Percentiles rank a stretch among this genome's conserved stretches.
phyloP scores from a whole-genome alignment of 2,113 vertebrate species.

The Platysteira castanea region DNA sequence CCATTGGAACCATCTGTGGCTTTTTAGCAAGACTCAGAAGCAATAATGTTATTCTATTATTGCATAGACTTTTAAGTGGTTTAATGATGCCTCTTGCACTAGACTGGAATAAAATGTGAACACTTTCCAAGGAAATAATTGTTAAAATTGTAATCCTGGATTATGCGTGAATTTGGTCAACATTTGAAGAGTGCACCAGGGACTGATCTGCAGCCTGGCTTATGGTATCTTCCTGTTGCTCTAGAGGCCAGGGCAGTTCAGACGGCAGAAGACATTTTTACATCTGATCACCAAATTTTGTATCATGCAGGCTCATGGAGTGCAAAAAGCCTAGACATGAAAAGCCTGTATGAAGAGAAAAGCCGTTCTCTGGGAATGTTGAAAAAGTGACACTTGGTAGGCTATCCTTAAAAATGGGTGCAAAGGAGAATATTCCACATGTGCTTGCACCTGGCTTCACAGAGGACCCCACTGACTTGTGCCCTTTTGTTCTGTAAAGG shows the following conservation, averaged over 20 bases:
- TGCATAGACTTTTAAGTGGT: background rate
- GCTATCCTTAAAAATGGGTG: background rate
- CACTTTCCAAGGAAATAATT: background rate
- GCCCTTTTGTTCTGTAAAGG: background rate
- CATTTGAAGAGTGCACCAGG: background rate
- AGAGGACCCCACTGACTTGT: background rate
- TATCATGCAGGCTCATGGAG: background rate
- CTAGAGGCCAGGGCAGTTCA: background rate
- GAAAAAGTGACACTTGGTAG: background rate
- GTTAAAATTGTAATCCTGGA: background rate
- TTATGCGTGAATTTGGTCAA: background rate
- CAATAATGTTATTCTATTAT: background rate
- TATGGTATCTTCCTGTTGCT: background rate
- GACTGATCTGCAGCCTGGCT: background rate
- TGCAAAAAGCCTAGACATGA: background rate
- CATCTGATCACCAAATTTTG: background rate
- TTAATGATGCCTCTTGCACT: background rate
- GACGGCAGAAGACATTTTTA: background rate
- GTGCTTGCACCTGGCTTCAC: background rate
- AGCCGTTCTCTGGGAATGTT: background rate
- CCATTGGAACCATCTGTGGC: constrained; percentile 1
- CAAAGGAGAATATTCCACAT: background rate
- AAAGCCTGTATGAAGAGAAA: background rate
- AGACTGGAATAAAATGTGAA: background rate
- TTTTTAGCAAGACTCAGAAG: constrained; percentile 17